Base-by-base conservation (phyloP, 2,113 vertebrate genomes). In the Numida meleagris region DNA sequence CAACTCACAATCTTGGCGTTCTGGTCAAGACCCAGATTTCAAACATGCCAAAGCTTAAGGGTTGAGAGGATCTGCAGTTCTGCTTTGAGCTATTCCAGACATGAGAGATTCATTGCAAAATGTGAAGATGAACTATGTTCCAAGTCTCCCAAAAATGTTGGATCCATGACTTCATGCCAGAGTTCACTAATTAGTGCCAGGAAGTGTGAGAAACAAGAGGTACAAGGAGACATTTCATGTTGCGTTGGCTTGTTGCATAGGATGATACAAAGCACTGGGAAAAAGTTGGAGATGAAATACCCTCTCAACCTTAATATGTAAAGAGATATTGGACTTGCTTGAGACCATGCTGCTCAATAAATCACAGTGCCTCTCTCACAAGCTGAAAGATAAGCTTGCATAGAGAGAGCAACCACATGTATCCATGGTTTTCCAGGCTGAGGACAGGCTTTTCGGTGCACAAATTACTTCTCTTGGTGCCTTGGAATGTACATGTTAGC, bases 261-360 rank as follows among this genome's bases (percentile, higher is more conserved):
- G 2, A 16, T 51, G n/a, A 92, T 77, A 70, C 33, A 94, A 93
- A 92, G 53, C 77, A 78, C 17, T 1, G 2, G 53, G 16, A 68
- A 51, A 92, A 59, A 71, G 12, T 45, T 36, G 21, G 2, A 2
- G 72, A 91, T 84, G 62, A 91, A 96, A 95, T 80, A 82, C 33
- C 19, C 16, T 61, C 70, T 80, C 71, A 43, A 82, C 82, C 48
- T 67, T 71, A 34, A 67, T 82, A 43, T 7, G 24, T 31, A 46
- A 80, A 90, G 62, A 63, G 73, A 76, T 80, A 81, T 12, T 89
- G 71, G 67, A 82, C 76, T 95, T 91, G 46, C 33, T 55, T 72
- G 76, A 93, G 40, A 67, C 36, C 43, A 81, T 42, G 43, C 51
- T 74, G 78, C 73, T 96, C 80, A 71, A 53, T 96, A 90, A 95